Percentiles rank a stretch among this genome's conserved stretches.
Evolutionary conservation across 2,797 vertebrate genomes (phyloP).

Genomic region (Alca torda): DNA sequence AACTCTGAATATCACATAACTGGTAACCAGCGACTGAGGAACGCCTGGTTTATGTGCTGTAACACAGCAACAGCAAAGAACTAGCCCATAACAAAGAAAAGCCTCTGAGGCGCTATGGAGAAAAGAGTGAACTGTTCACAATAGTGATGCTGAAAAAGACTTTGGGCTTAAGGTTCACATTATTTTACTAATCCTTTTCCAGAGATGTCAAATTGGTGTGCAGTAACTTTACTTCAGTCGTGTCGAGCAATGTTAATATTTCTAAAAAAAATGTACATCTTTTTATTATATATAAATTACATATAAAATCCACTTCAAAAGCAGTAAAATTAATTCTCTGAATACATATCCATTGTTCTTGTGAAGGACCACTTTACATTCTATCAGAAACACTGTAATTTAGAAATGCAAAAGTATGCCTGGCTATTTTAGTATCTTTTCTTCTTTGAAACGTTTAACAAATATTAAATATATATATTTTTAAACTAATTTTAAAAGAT

Average conservation of each 20-base stretch:
- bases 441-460: background rate
- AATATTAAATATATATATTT: background rate
- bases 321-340: background rate
- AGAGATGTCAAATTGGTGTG: background rate
- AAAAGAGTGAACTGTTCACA: background rate
- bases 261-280: background rate
- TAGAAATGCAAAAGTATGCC: conserved; percentile 44
- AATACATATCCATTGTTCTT: background rate
- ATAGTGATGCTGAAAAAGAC: background rate
- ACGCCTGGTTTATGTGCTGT: background rate
- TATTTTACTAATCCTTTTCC: background rate
- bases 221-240: background rate
- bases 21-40: background rate
- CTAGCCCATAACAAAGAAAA: background rate
- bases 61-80: background rate
- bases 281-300: background rate
- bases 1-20: background rate
- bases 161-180: background rate
- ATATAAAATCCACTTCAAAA: background rate
- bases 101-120: background rate
- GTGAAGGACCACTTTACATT: conserved; percentile 32
- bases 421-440: background rate
- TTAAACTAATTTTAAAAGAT: background rate
- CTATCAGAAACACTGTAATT: background rate
- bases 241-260: background rate